phyloP scores from a whole-genome alignment of 2,797 vertebrate genomes.

The Rousettus madagascariensis region DNA sequence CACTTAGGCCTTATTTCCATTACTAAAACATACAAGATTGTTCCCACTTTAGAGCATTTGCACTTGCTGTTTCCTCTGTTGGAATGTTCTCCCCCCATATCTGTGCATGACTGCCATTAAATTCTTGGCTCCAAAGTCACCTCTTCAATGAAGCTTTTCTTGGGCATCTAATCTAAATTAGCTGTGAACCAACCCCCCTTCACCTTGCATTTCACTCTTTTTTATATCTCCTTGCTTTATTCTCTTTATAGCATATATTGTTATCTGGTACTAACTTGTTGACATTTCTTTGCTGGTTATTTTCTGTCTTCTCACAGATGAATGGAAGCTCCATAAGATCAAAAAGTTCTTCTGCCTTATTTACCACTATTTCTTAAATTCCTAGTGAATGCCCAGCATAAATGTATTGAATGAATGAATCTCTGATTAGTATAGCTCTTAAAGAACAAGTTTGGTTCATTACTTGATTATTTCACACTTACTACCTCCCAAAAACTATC shows the following conservation, averaged over 20 bases:
- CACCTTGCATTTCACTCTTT: neutral
- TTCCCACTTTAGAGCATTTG: neutral
- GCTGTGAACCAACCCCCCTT: neutral
- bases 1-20: neutral
- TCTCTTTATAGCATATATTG: neutral
- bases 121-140: neutral
- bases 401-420: neutral
- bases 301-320: neutral
- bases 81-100: neutral
- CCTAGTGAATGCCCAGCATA: neutral
- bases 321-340: neutral
- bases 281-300: neutral
- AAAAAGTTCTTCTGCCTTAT: neutral
- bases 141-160: neutral
- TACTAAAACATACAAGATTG: neutral
- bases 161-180: neutral
- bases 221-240: neutral
- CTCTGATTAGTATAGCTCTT: neutral
- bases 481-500: neutral
- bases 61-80: neutral
- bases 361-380: neutral
- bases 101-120: neutral
- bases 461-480: neutral
- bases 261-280: neutral
- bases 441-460: neutral